Conservation (phyloP, 2,113 vertebrate genomes). For the Myodes glareolus region DNA sequence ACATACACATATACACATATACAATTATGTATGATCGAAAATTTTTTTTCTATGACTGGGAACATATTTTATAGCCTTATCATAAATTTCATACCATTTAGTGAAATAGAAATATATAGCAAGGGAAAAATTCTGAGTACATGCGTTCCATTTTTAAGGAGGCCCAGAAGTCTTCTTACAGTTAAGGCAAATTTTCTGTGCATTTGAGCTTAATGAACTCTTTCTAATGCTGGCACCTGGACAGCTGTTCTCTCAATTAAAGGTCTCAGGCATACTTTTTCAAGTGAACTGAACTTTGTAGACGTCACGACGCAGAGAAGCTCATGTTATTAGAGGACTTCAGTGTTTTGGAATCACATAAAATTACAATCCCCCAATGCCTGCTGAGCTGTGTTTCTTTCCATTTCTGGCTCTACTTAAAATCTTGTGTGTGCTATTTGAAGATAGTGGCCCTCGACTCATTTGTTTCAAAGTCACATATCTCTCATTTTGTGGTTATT, state of each 20-base stretch:
- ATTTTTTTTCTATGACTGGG: too few species aligned
- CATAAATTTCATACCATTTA: not conserved
- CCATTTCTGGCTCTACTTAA: not conserved
- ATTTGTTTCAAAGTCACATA: not conserved
- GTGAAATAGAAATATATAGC: constrained; percentile 1
- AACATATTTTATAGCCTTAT: not conserved
- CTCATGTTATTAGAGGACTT: not conserved
- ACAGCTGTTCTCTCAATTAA: constrained; percentile 29
- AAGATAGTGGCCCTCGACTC: not conserved
- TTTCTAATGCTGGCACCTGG: constrained; percentile 39
- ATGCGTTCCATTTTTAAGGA: constrained; percentile 38
- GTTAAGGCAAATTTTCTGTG: constrained; percentile 61
- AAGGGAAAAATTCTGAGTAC: not conserved
- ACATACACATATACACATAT: not conserved
- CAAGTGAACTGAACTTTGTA: constrained; percentile 30
- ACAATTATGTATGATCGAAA: not conserved
- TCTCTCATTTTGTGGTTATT: not conserved
- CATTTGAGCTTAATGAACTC: constrained; percentile 65
- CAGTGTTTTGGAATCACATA: not conserved
- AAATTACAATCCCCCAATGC: not conserved
- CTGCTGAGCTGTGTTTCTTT: not conserved
- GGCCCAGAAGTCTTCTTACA: constrained; percentile 32
- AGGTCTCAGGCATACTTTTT: not conserved
- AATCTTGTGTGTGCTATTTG: not conserved
- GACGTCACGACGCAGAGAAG: not conserved